A percentile compares a stretch with the other conserved stretches of the same genome.
Conservation (phyloP, 2,888 invertebrate genomes). For the Agriopis marginaria region DNA sequence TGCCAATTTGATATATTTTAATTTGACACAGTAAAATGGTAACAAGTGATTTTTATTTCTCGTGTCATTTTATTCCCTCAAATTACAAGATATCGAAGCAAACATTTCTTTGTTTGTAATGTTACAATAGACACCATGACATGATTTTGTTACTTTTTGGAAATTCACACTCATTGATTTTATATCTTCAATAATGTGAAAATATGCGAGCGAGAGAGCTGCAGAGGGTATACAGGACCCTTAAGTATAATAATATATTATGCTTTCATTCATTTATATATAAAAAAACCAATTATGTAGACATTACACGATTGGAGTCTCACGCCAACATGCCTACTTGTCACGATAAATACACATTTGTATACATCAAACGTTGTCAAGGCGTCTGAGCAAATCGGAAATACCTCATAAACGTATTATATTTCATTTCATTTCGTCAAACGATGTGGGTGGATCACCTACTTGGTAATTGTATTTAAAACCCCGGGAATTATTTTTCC, state of each 20-base stretch:
- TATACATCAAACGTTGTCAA: not conserved
- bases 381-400: conserved; percentile 1
- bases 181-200: no score
- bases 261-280: not conserved
- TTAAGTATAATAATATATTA: not conserved
- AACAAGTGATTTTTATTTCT: no score
- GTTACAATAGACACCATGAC: no score
- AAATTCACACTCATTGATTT: no score
- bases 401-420: not conserved
- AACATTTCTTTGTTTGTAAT: no score
- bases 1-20: no score
- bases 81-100: no score
- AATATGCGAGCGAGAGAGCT: no score
- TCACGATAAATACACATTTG: not conserved
- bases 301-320: not conserved
- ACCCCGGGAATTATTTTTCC: conserved; percentile 2
- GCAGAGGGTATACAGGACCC: no score
- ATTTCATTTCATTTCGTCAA: conserved; percentile 6
- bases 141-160: no score
- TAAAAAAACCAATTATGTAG: not conserved
- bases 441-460: not conserved
- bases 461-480: not conserved
- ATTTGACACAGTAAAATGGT: no score
- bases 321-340: not conserved
- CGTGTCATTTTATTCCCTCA: no score